Evolutionary conservation across 2,113 vertebrate species (phyloP).

Genomic region (Physeter macrocephalus): DNA sequence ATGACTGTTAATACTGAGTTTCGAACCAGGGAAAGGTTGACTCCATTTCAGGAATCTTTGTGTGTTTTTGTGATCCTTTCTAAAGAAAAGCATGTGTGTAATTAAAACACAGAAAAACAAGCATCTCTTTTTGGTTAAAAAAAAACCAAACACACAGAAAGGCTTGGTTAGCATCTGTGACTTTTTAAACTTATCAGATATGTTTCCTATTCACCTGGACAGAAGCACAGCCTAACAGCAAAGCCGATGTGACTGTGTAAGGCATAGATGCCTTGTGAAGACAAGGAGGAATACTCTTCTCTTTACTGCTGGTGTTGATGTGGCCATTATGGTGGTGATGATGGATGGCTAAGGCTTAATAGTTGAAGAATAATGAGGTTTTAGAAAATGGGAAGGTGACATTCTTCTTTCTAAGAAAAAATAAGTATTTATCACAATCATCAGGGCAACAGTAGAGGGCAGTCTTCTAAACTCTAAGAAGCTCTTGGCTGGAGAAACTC

Average conservation of each 20-base stretch:
- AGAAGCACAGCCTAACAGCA: background rate
- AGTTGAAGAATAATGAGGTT: background rate
- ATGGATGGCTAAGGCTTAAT: background rate
- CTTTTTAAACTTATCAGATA: background rate
- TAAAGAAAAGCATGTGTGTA: constrained; percentile 63
- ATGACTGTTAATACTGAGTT: constrained; percentile 74
- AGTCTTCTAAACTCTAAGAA: background rate
- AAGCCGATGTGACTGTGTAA: background rate
- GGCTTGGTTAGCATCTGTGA: constrained; percentile 5
- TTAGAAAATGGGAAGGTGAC: background rate
- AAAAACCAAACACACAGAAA: background rate
- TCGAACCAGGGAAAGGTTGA: constrained; percentile 69
- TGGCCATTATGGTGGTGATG: background rate
- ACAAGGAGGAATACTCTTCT: background rate
- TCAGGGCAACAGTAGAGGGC: background rate
- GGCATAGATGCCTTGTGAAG: background rate
- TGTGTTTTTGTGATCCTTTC: constrained; percentile 63
- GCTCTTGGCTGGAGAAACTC: background rate
- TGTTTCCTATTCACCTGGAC: constrained; percentile 11
- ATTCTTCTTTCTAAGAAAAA: constrained; percentile 1
- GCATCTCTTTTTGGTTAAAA: constrained; percentile 41
- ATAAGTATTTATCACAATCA: background rate
- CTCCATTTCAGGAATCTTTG: constrained; percentile 68
- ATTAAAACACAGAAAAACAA: constrained; percentile 52
- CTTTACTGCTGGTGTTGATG: background rate